These are phyloP conservation scores for Pitangus sulphuratus DNA, from an alignment of 2,797 vertebrate genomes.

Conservation along the genomic window DNA sequence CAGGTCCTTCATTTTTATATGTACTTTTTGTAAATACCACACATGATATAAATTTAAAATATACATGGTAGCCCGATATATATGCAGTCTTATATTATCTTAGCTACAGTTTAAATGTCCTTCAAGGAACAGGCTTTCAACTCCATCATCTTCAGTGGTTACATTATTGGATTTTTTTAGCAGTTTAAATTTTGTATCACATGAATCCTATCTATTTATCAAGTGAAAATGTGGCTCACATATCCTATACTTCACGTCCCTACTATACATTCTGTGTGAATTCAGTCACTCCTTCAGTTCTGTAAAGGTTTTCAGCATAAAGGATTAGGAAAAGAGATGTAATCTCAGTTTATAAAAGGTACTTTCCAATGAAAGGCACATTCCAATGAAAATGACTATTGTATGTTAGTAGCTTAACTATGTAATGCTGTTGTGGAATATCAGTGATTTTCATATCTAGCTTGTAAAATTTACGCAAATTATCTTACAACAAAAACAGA, in stretches of 20 bases:
- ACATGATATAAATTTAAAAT: not conserved
- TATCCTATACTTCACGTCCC: not conserved
- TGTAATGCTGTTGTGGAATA: not conserved
- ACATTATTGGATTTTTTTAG: slow-evolving; percentile 35
- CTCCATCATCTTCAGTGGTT: slow-evolving; percentile 10
- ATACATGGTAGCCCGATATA: not conserved
- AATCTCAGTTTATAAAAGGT: slow-evolving; percentile 1
- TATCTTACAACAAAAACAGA: not conserved
- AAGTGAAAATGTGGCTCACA: slow-evolving; percentile 17
- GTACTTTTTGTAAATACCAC: not conserved
- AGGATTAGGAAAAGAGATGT: not conserved
- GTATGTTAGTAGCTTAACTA: not conserved
- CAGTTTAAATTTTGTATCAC: slow-evolving; percentile 25
- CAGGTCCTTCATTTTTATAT: not conserved
- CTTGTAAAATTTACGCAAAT: not conserved
- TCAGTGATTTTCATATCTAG: not conserved
- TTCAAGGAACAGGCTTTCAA: slow-evolving; percentile 15
- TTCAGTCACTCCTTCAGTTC: slow-evolving; percentile 24
- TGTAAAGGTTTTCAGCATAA: not conserved
- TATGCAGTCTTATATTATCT: not conserved
- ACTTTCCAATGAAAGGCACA: not conserved
- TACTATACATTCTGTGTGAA: slow-evolving; percentile 24
- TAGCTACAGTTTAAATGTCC: slow-evolving; percentile 31
- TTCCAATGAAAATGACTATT: slow-evolving; percentile 7
- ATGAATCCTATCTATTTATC: slow-evolving; percentile 37